Evolutionary conservation across 2,888 invertebrate species (phyloP).

Genomic region (Augiades crinisus): DNA sequence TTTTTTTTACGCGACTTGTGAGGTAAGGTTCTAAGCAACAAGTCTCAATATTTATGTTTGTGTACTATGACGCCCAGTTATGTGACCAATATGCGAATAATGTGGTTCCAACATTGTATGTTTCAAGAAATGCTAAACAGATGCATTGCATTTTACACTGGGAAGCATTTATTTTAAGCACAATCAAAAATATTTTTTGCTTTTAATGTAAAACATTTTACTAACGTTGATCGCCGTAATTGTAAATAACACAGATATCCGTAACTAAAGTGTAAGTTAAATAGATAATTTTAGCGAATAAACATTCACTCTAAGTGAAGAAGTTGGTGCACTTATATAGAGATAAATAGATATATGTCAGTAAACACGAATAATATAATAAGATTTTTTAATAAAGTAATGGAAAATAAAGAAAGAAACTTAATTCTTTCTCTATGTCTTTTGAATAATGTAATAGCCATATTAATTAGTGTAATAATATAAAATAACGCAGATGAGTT

Average conservation of each 20-base stretch:
- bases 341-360: constrained; percentile 17
- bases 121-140: too few species aligned
- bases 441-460: constrained; percentile 51
- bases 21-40: too few species aligned
- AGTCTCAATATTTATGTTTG: too few species aligned
- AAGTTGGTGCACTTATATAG: constrained; percentile 28
- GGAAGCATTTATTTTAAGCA: too few species aligned
- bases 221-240: neutral
- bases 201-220: neutral
- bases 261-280: constrained; percentile 34
- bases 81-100: too few species aligned
- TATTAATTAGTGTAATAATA: constrained; percentile 52
- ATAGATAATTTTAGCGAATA: constrained; percentile 11
- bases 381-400: constrained; percentile 36
- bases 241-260: constrained; percentile 19
- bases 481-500: constrained; percentile 28
- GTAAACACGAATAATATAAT: constrained; percentile 10
- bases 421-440: too few species aligned
- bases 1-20: too few species aligned
- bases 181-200: too few species aligned
- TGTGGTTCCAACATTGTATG: too few species aligned
- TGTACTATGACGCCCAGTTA: too few species aligned
- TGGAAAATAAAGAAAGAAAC: too few species aligned
- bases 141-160: too few species aligned
- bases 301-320: constrained; percentile 43